Evolutionary conservation across 2,797 vertebrate genomes (phyloP).

Genomic region (Gobionotothen gibberifrons): DNA sequence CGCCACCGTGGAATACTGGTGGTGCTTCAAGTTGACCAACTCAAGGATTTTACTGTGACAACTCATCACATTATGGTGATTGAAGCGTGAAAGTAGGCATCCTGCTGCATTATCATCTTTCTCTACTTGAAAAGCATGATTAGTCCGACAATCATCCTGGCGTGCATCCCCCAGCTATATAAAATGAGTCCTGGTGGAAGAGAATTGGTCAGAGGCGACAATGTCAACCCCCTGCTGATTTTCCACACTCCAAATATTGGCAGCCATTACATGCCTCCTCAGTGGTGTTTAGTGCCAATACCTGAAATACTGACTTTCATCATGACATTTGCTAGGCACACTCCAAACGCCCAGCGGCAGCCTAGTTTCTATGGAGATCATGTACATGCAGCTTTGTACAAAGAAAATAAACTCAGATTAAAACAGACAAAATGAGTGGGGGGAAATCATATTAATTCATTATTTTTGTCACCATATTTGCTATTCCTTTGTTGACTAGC

Average conservation of each 20-base stretch:
- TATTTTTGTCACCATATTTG: constrained; percentile 48
- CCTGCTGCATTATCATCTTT: constrained; percentile 38
- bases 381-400: constrained; percentile 27
- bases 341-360: constrained; percentile 57
- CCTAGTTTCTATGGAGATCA: constrained; percentile 68
- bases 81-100: constrained; percentile 58
- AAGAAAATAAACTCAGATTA: constrained; percentile 38
- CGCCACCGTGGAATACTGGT: constrained; percentile 21
- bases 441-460: constrained; percentile 38
- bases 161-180: constrained; percentile 34
- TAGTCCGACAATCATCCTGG: constrained; percentile 49
- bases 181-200: constrained; percentile 40
- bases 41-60: constrained; percentile 67
- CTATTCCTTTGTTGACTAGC: constrained; percentile 36
- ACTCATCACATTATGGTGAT: constrained; percentile 69
- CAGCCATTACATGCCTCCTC: constrained; percentile 61
- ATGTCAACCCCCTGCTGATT: constrained; percentile 62
- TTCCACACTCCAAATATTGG: constrained; percentile 63
- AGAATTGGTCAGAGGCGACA: constrained; percentile 51
- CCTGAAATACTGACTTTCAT: constrained; percentile 68
- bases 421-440: constrained; percentile 33
- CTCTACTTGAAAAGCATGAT: constrained; percentile 54
- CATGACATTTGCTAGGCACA: constrained; percentile 68
- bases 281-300: constrained; percentile 53
- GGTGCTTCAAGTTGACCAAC: constrained; percentile 65